phyloP scores from a whole-genome alignment of 1,140 invertebrate genomes.

The Drosophila sechellia region DNA sequence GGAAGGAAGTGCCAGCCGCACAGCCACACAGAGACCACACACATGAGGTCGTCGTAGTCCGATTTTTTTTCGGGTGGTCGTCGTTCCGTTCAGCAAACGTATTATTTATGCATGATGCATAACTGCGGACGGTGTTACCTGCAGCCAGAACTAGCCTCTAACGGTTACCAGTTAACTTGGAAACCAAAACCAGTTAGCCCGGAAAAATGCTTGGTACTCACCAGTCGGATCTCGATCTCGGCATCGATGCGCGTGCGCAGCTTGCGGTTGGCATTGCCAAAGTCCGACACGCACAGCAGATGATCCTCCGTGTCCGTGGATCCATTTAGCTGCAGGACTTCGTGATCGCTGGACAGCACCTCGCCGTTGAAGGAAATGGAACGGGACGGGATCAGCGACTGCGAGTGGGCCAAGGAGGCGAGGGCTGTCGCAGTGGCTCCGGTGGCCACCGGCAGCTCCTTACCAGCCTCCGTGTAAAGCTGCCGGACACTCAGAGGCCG shows the following conservation, averaged over 20 bases:
- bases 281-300: conserved; percentile 92
- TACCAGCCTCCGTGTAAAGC: conserved; percentile 90
- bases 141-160: conserved; percentile 19
- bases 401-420: conserved; percentile 72
- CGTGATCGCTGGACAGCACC: conserved; percentile 80
- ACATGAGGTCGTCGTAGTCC: conserved; percentile 48
- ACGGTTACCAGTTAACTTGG: conserved; percentile 22
- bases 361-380: conserved; percentile 70
- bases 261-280: conserved; percentile 89
- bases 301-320: conserved; percentile 69
- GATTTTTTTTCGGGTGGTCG: conserved; percentile 24
- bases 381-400: conserved; percentile 49
- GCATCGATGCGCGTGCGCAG: conserved; percentile 89
- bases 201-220: conserved; percentile 85
- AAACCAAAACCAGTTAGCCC: conserved; percentile 6
- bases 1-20: conserved; percentile 35
- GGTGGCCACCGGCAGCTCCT: conserved; percentile 82
- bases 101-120: conserved; percentile 69
- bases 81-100: conserved; percentile 29
- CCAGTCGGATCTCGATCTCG: conserved; percentile 94
- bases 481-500: conserved; percentile 87
- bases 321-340: conserved; percentile 50
- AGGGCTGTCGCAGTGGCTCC: conserved; percentile 35
- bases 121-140: conserved; percentile 5
- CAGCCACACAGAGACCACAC: conserved; percentile 66